Base-by-base conservation (phyloP, 2,113 vertebrate species). In the Leptodactylus fuscus region DNA sequence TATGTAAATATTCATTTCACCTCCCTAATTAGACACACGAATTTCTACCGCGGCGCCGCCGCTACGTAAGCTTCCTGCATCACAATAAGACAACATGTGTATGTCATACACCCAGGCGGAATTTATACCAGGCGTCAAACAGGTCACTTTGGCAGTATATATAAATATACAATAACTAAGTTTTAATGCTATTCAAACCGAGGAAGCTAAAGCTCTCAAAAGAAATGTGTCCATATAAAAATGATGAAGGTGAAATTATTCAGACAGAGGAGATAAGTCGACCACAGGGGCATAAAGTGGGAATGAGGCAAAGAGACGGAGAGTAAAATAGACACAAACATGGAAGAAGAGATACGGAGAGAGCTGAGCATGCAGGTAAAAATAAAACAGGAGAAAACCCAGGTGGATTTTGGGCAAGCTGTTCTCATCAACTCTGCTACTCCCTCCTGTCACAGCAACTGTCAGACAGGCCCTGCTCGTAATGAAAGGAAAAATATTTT, bases 401-500 rank as follows among this genome's bases (percentile, higher is more conserved):
- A 96, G 96, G 96, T 97, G 97, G 96, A 95, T 96, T 97, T 94
- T 93, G 94, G 94, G 96, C 96, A 97, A 98, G 97, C 97, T 96
- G 96, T 97, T 97, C 96, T 95, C 94, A 94, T 94, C 94, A 96
- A 95, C 95, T 94, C 92, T 89, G 92, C 93, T 89, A 94, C 95
- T 96, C 94, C 95, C 92, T 94, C 92, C 94, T 96, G 96, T 97
- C 96, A 97, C 94, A 90, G 94, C 94, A 96, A 95, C 97, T 98
- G 97, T 98, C 97, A 98, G 94, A 94, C 92, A 91, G 93, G 94
- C 96, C 95, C 94, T 93, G 95, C 96, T 97, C 91, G 96, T 98
- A 99, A 99, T 97, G 97, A 98, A 98, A 97, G 97, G 95, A 96
- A 97, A 99, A 99, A 98, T 98, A 98, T 99, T 98, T 99, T 97